Conservation (phyloP, 1,140 invertebrate species). For the Rhopalosiphum maidis region DNA sequence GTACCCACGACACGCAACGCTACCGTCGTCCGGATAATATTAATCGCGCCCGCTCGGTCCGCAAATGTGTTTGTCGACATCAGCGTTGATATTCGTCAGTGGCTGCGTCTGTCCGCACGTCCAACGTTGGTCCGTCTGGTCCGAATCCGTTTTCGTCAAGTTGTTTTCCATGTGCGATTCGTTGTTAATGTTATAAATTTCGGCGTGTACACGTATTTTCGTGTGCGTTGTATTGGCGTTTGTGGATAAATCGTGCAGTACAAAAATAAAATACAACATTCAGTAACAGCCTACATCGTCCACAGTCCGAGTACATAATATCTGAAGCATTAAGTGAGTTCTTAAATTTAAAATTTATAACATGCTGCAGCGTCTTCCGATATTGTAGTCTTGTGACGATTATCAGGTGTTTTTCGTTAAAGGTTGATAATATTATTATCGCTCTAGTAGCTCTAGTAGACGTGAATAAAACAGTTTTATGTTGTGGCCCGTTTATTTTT, state of each 20-base stretch:
- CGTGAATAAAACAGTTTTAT: not conserved
- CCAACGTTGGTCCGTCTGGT: not conserved
- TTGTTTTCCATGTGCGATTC: not conserved
- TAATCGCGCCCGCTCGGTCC: not conserved
- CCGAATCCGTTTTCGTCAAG: not conserved
- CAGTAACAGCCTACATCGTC: not conserved
- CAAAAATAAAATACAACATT: not conserved
- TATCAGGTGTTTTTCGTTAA: not conserved
- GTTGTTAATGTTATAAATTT: not conserved
- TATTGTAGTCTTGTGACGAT: not conserved
- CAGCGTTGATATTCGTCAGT: not conserved
- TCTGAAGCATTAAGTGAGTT: not conserved
- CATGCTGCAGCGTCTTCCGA: not conserved
- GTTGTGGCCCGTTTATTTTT: not conserved
- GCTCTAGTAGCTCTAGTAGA: no score
- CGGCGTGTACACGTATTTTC: not conserved
- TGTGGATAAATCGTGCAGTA: not conserved
- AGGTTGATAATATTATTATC: not conserved
- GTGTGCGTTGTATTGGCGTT: not conserved
- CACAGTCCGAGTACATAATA: not conserved
- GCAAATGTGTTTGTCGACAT: slow-evolving; percentile 27
- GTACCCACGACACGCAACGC: not conserved
- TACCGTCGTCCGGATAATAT: not conserved
- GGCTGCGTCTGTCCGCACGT: slow-evolving; percentile 4
- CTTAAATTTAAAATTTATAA: not conserved